Conservation (phyloP, 2,797 vertebrate species). For the Sphaeramia orbicularis region DNA sequence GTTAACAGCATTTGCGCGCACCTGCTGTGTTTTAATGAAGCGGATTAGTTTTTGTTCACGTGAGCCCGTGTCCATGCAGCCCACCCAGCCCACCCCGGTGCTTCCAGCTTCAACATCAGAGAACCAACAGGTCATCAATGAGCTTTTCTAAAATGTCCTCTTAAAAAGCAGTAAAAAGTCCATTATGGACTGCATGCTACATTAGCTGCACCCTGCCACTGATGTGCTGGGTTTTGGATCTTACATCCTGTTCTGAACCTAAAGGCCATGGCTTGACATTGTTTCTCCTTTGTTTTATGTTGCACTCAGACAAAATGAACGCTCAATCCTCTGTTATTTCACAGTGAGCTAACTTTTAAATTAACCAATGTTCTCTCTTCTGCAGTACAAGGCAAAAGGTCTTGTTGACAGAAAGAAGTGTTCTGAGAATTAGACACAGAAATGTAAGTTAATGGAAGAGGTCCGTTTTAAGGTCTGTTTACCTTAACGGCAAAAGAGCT, state of each 20-base stretch:
- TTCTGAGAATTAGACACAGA: constrained; percentile 33
- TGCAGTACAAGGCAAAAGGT: constrained; percentile 27
- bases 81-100: constrained; percentile 52
- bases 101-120: constrained; percentile 15
- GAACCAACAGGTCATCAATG: constrained; percentile 8
- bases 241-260: constrained; percentile 31
- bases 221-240: constrained; percentile 20
- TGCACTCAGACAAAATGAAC: constrained; percentile 1
- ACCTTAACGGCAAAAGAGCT: constrained; percentile 43
- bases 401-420: constrained; percentile 41
- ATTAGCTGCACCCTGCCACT: constrained; percentile 21
- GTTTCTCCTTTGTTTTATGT: constrained; percentile 32
- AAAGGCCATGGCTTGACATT: constrained; percentile 36
- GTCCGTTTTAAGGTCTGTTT: constrained; percentile 47
- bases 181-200: constrained; percentile 20
- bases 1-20: constrained; percentile 75
- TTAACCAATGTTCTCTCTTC: constrained; percentile 32
- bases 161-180: constrained; percentile 43
- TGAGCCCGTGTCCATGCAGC: constrained; percentile 15
- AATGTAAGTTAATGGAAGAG: constrained; percentile 35
- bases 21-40: constrained; percentile 84
- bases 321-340: constrained; percentile 51
- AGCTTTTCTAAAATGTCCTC: constrained; percentile 19
- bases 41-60: constrained; percentile 74
- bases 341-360: constrained; percentile 58